Base-by-base conservation (phyloP, 2,113 vertebrate species). In the Hyla sarda region DNA sequence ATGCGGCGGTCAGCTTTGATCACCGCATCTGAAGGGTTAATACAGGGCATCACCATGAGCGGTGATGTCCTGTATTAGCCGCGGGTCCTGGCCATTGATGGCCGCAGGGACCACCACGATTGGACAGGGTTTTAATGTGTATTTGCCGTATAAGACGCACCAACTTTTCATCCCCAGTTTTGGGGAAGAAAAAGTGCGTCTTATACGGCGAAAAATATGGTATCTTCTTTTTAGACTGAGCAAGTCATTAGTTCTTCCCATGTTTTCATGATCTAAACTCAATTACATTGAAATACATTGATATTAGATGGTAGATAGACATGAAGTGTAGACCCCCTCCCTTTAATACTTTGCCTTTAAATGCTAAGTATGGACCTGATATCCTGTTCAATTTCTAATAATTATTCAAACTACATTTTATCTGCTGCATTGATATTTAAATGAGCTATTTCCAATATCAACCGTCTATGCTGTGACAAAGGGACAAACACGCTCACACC, bases 341-440 rank as follows among this genome's bases (percentile, higher is more conserved):
- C 3, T 3, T 30, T 50, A 50, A 16, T 52, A 30, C 73, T 48
- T 28, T 76, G n/a, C 73, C 47, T 50, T 76, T 80, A 45, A 62
- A 80, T 60, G 34, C 73, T 45, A 41, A 41, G 23, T 62, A 80
- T 80, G 34, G n/a, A n/a, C 6, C n/a, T 37, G 37, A 60, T 80
- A 80, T 41, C 32, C 54, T 80, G 23, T 56, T 80, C 54, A 80
- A n/a, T 45, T 54, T 60, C 34, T 62, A 62, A 73, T 85, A 85
- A 78, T 85, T 69, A 71, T 85, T 85, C 74, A 65, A 77, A 85
- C 45, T 77, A 69, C 28, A 34, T 78, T 65, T 67, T 48, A 78
- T 69, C 47, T 78, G 5, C 32, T 85, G 56, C 60, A 85, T 78
- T 85, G 83, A 77, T 79, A 85, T 85, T 77, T 78, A 85, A 85